phyloP scores from a whole-genome alignment of 64 coral and sea anemone genomes.

The Porites lutea region DNA sequence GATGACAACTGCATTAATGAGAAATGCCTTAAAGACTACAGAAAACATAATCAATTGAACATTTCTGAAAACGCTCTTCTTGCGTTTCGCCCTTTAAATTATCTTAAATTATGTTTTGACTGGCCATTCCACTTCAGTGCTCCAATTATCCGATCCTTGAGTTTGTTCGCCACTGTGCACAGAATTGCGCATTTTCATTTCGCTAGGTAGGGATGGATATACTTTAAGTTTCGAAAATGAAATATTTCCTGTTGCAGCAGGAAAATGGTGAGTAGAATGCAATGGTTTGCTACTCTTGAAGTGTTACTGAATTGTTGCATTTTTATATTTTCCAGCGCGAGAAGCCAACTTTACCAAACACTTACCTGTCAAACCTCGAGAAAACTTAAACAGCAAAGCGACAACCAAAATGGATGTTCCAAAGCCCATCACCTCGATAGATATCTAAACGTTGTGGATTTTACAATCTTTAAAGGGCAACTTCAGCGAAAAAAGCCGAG shows the following conservation, averaged over 20 bases:
- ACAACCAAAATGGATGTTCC: background rate
- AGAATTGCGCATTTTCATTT: background rate
- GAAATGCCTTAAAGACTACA: too few relatives aligned
- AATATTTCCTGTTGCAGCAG: background rate
- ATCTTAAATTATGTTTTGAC: background rate
- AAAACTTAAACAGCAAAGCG: conserved; percentile 38
- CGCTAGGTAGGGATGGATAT: background rate
- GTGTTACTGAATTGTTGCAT: background rate
- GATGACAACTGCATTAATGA: too few relatives aligned
- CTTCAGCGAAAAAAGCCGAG: background rate
- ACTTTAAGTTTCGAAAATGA: background rate
- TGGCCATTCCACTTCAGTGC: conserved; percentile 14
- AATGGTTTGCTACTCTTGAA: too few relatives aligned
- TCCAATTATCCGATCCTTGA: background rate
- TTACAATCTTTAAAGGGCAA: background rate
- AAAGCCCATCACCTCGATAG: background rate
- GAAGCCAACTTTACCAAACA: background rate
- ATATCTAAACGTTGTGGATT: too few relatives aligned
- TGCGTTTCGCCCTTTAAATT: background rate
- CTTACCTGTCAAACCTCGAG: conserved; percentile 28
- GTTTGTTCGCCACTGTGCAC: background rate
- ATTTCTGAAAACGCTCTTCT: too few relatives aligned
- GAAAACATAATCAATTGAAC: too few relatives aligned
- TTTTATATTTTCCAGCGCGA: background rate
- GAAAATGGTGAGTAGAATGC: background rate